These are phyloP conservation scores for Drosophila meridiana DNA, from an alignment of 2,888 invertebrate genomes.

Conservation along the genomic window DNA sequence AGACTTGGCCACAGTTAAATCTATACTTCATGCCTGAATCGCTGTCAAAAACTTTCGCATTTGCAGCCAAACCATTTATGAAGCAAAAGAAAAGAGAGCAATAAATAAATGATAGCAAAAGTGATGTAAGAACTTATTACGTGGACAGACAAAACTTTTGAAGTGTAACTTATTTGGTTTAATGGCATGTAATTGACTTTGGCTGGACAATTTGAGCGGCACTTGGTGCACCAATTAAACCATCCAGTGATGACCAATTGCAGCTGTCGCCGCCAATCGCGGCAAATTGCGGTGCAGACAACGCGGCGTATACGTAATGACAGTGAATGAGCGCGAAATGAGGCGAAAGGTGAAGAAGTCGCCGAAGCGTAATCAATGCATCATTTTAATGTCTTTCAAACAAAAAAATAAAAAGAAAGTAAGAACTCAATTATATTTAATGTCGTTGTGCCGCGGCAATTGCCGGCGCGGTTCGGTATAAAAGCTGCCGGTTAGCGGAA, in stretches of 20 bases:
- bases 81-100: neutral
- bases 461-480: slow-evolving; percentile 46
- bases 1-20: neutral
- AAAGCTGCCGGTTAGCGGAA: slow-evolving; percentile 46
- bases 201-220: slow-evolving; percentile 57
- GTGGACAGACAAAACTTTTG: slow-evolving; percentile 16
- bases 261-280: slow-evolving; percentile 54
- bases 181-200: slow-evolving; percentile 70
- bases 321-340: slow-evolving; percentile 19
- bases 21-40: neutral
- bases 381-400: slow-evolving; percentile 65
- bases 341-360: slow-evolving; percentile 15
- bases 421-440: slow-evolving; percentile 61
- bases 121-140: slow-evolving; percentile 33
- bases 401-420: neutral
- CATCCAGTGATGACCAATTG: slow-evolving; percentile 56
- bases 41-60: slow-evolving; percentile 1
- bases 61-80: neutral
- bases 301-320: slow-evolving; percentile 57
- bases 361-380: slow-evolving; percentile 72
- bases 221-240: slow-evolving; percentile 71
- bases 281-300: slow-evolving; percentile 56
- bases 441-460: slow-evolving; percentile 26
- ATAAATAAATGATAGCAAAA: slow-evolving; percentile 27
- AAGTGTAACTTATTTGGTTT: slow-evolving; percentile 29